These are phyloP conservation scores for Discoglossus pictus DNA, from an alignment of 2,797 vertebrate genomes.

Conservation along the genomic window DNA sequence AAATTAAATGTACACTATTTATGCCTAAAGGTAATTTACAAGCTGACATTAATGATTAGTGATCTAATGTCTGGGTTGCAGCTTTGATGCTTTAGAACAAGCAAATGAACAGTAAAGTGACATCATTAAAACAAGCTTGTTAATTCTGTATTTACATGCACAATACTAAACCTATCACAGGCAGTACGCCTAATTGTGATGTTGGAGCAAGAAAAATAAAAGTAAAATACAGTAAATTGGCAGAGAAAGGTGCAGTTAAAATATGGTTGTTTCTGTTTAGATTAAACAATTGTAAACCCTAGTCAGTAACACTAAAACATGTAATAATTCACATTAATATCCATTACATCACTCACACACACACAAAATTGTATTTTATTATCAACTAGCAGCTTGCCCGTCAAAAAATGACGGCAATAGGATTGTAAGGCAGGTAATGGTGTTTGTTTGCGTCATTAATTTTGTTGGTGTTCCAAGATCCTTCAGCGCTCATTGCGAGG, in stretches of 20 bases:
- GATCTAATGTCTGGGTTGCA: not conserved
- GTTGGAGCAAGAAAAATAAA: not conserved
- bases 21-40: no score
- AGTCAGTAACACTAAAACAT: not conserved
- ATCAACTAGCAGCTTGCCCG: not conserved
- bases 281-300: not conserved
- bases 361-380: constrained; percentile 27
- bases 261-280: not conserved
- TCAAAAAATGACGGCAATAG: no score
- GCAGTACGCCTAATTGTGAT: not conserved
- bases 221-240: not conserved
- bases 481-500: no score
- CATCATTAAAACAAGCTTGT: no score
- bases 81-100: not conserved
- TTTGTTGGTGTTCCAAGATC: no score
- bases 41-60: no score
- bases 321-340: not conserved
- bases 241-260: not conserved
- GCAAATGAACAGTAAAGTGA: no score
- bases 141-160: not conserved
- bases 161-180: not conserved
- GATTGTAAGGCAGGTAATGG: no score
- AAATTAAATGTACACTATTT: no score
- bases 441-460: no score
- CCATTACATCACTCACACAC: constrained; percentile 3